Evolutionary conservation across 2,888 invertebrate species (phyloP), one percentile per base, ranked within the genome.

Genomic region (Polietes domitor): DNA sequence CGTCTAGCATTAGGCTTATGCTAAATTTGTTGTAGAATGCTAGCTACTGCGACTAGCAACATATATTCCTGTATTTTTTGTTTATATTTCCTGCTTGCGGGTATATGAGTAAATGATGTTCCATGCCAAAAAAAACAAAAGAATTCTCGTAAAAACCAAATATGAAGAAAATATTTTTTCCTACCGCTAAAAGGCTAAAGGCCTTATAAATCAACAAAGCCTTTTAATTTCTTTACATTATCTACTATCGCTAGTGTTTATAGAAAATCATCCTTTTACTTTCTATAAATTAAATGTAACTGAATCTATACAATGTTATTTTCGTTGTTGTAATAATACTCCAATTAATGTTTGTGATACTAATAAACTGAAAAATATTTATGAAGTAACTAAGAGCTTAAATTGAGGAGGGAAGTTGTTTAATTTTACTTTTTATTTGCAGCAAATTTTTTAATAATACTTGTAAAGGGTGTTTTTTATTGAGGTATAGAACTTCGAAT

Each of bases 331-430:
- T 63, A 55, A 74, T 70, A 77, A n/a, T 74, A 71, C 43, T 17
- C 28, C 24, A n/a, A 53, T 80, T 74, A 80, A 72, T 77, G 80
- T 83, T 80, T 83, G 83, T 83, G 83, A 83, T 83, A 83, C 75
- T 80, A 80, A 80, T 80, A 24, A 77, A 80, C 73, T 63, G 9
- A 41, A 63, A 37, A 37, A 37, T 37, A 12, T 37, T 7, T 37
- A 37, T 7, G 12, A 37, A 9, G 9, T 37, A 37, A 37, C 1
- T 7, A 37, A 37, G 4, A 7, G 9, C 55, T 19, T n/a, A 55
- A 55, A 55, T n/a, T n/a, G n/a, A n/a, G n/a, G n/a, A n/a, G n/a
- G n/a, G n/a, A n/a, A n/a, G n/a, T n/a, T n/a, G n/a, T n/a, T n/a
- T n/a, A n/a, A n/a, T n/a, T n/a, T n/a, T n/a, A n/a, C n/a, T n/a